phyloP scores from a whole-genome alignment of 1,140 invertebrate species.

The Zaprionus nigranus region DNA sequence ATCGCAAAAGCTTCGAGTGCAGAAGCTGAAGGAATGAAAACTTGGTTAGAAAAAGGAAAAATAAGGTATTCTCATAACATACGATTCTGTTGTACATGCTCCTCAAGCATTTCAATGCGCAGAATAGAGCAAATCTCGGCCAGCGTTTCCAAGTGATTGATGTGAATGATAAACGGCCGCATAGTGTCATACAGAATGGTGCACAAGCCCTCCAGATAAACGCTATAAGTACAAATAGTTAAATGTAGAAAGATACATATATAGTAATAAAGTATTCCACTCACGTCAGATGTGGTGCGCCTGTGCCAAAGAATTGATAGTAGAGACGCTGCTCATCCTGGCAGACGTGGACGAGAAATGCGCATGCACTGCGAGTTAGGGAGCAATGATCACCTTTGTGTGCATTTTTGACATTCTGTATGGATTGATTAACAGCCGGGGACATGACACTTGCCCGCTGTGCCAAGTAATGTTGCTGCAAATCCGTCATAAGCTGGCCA shows the following conservation, averaged over 20 bases:
- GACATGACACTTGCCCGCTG: conserved; percentile 88
- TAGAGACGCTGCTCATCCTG: conserved; percentile 96
- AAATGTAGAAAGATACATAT: not conserved
- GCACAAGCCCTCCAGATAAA: conserved; percentile 94
- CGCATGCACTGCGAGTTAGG: conserved; percentile 93
- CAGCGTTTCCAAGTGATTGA: conserved; percentile 98
- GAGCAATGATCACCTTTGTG: conserved; percentile 94
- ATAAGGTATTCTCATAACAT: conserved; percentile 27
- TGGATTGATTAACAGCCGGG: conserved; percentile 90
- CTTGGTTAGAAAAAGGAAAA: not conserved
- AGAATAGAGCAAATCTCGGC: conserved; percentile 98
- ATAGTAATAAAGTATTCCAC: conserved; percentile 58
- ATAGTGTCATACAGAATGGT: conserved; percentile 96
- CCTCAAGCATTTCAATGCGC: conserved; percentile 96
- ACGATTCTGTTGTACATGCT: conserved; percentile 95
- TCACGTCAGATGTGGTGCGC: conserved; percentile 89
- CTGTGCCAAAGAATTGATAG: conserved; percentile 93
- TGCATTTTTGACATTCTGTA: conserved; percentile 89
- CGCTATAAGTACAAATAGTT: conserved; percentile 78
- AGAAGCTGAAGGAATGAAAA: conserved; percentile 83
- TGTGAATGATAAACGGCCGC: conserved; percentile 97
- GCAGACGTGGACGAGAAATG: conserved; percentile 95
- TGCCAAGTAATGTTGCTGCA: conserved; percentile 93
- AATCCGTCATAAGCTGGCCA: conserved; percentile 90
- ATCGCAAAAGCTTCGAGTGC: conserved; percentile 93